Percentiles rank a stretch among this genome's conserved stretches.
Conservation (phyloP, 2,113 vertebrate species). For the Hippolais icterina region DNA sequence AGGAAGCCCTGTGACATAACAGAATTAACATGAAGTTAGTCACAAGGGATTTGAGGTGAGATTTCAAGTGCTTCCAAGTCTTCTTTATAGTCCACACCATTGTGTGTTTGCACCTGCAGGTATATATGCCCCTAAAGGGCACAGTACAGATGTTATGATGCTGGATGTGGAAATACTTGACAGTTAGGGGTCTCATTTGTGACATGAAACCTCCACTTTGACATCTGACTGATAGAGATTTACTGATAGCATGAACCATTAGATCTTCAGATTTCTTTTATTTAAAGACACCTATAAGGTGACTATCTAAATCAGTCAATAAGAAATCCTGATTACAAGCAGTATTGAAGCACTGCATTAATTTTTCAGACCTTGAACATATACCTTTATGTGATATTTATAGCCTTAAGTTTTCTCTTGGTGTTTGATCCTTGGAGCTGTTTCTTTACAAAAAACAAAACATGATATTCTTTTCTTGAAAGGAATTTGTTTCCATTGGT, state of each 20-base stretch:
- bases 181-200: neutral
- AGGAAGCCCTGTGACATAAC: neutral
- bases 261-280: neutral
- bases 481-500: neutral
- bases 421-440: neutral
- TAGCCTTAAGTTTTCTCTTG: neutral
- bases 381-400: slow-evolving; percentile 16
- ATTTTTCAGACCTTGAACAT: slow-evolving; percentile 19
- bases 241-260: neutral
- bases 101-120: neutral
- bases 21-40: neutral
- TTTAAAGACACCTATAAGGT: neutral
- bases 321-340: neutral
- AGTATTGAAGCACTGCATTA: neutral
- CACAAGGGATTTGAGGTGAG: neutral
- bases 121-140: neutral
- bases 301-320: neutral
- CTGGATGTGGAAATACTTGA: neutral
- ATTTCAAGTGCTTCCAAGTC: neutral
- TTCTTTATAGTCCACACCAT: neutral
- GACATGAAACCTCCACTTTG: neutral
- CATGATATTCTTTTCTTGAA: neutral
- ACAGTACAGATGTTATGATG: neutral
- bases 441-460: neutral
- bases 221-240: neutral